phyloP scores from a whole-genome alignment of 2,888 invertebrate species.

The Temnothorax unifasciatus region DNA sequence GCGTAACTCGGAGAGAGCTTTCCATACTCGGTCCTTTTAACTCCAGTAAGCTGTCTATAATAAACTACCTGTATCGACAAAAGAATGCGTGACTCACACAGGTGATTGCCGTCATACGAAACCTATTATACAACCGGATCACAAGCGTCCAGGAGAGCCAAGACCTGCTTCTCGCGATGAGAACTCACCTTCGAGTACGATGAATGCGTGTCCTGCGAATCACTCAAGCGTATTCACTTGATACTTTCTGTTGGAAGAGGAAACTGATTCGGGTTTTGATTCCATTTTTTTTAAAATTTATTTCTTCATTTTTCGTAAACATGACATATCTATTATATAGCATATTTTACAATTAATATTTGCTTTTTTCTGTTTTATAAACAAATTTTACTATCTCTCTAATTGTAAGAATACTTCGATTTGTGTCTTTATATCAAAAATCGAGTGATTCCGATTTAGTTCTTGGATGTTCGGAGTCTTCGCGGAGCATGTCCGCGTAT shows the following conservation, averaged over 20 bases:
- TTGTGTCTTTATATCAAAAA: background rate
- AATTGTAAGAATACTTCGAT: too few relatives aligned
- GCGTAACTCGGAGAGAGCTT: conserved; percentile 42
- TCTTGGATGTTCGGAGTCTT: background rate
- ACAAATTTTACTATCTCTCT: background rate
- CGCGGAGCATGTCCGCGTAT: background rate
- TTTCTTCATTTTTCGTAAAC: background rate
- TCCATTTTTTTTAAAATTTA: background rate
- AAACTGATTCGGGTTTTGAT: background rate
- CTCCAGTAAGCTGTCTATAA: conserved; percentile 33
- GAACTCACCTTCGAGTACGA: conserved; percentile 24
- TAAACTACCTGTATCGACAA: conserved; percentile 37
- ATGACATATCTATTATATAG: too few relatives aligned
- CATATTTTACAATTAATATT: background rate
- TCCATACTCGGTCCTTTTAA: conserved; percentile 40
- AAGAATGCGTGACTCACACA: conserved; percentile 53
- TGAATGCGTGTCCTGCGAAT: conserved; percentile 20
- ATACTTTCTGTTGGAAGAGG: background rate
- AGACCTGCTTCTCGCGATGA: conserved; percentile 47
- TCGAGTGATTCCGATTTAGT: background rate
- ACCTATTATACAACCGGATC: conserved; percentile 53
- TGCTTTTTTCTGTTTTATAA: too few relatives aligned
- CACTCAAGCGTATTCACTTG: background rate
- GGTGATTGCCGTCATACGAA: conserved; percentile 49
- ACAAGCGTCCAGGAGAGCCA: conserved; percentile 34